Base-by-base conservation (phyloP, 1,140 invertebrate species). In the Teleopsis dalmanni region DNA sequence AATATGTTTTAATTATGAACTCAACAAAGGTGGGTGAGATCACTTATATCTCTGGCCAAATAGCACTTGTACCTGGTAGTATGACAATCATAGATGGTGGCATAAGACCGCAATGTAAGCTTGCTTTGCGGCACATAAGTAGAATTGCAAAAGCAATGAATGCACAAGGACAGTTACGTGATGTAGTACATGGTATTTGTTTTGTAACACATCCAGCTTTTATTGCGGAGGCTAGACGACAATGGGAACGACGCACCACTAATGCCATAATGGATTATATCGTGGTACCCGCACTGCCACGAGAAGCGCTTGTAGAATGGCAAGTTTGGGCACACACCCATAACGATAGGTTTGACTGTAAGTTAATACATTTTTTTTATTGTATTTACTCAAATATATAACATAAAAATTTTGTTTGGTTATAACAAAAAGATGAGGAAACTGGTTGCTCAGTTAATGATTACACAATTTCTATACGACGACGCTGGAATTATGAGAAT, bases 21-120 rank as follows among this genome's bases (percentile, higher is more conserved):
- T 37, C 27, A 47, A 16, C 48, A 10, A 42, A 69, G 65, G 57
- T 89, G 31, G 85, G 82, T 43, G 83, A 90, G 57, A 81, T 89
- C 54, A 84, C 93, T 27, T 84, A 85, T 66, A 81, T 95, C 18
- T 88, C 91, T 56, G 92, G 93, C 11, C 92, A 95, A 75, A 94
- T 95, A 57, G 88, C 87, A 11, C 70, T 95, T 52, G 81, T 92
- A 54, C 91, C 91, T 54, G 89, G 88, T 47, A 87, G 80, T 55
- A 84, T 95, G 83, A 73, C 76, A 59, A 75, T 78, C 70, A 68
- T 81, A 53, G 72, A 74, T 27, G 85, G 84, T 41, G 85, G 84
- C 37, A 83, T 88, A 50, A 79, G 80, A 47, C 72, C 80, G 23
- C 85, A 95, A 71, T 87, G 87, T 61, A 80, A 84, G 48, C 75